Evolutionary conservation across 2,113 vertebrate species (phyloP), one percentile per base, ranked within the genome.

Genomic region (Poicephalus meyeri): DNA sequence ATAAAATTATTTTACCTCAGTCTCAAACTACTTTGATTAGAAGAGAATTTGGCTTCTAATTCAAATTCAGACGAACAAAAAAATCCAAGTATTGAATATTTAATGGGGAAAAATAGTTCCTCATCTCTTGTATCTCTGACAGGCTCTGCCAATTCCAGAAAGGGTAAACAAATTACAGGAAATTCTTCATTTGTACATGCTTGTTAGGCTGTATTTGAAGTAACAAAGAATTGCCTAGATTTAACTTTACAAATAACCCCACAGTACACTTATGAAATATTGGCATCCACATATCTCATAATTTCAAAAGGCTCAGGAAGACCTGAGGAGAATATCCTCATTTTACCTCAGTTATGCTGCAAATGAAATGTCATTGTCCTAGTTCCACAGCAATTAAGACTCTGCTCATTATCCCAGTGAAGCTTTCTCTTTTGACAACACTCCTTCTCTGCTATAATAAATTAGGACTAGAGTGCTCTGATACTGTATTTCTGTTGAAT

Each of bases 301-400:
- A 60, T 82, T 96, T 86, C 60, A 70, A 83, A 96, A 88, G 39
- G 18, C 24, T 29, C 20, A 50, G 33, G 46, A 89, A 90, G 63
- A 93, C 52, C 20, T 83, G 63, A 88, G 82, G 90, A 89, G 74
- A 93, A 66, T 91, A 80, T 61, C 93, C 96, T 96, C 50, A 80
- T 91, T 95, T 94, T 86, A 91, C 95, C 91, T 96, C 93, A 88
- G n/a, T 91, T 88, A 64, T 64, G 71, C 55, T 83, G 63, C 49
- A 87, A 73, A 33, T 89, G 79, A 93, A 94, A 86, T 63, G 53
- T 64, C 92, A 50, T 74, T 94, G 84, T 91, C 87, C 90, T 86
- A 52, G 50, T 97, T 96, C 55, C 76, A 64, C 33, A 80, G 55
- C 86, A 96, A 94, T 95, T 95, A 96, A 93, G 68, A 74, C 71